phyloP scores from a whole-genome alignment of 2,113 vertebrate genomes.

The Panthera tigris region DNA sequence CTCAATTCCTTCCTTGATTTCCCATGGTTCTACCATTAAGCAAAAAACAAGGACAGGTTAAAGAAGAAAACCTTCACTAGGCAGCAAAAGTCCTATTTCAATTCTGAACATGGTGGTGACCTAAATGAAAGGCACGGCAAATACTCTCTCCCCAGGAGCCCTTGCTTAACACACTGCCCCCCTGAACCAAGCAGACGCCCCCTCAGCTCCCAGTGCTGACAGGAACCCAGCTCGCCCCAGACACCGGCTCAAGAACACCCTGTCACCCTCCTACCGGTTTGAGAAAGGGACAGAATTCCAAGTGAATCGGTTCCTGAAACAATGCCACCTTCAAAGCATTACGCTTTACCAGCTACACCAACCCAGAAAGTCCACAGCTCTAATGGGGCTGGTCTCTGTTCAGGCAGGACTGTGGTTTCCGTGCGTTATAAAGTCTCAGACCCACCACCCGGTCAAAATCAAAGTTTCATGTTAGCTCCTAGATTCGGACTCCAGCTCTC shows the following conservation, averaged over 20 bases:
- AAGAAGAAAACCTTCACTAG: background rate
- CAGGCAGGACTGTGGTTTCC: background rate
- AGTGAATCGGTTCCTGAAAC: background rate
- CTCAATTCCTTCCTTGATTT: background rate
- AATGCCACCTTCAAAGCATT: background rate
- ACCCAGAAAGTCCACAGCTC: background rate
- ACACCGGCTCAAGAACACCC: background rate
- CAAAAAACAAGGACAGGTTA: background rate
- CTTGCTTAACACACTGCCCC: background rate
- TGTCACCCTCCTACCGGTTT: rapidly evolving
- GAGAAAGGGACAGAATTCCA: background rate
- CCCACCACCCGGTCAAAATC: background rate
- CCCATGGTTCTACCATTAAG: background rate
- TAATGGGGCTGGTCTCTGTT: background rate
- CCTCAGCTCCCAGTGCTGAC: background rate
- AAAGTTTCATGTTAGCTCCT: background rate
- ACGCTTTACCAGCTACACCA: background rate
- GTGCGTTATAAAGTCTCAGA: background rate
- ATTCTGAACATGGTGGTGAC: background rate
- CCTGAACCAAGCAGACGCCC: background rate
- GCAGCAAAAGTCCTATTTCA: conserved; percentile 31
- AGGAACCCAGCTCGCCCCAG: background rate
- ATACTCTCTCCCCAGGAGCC: background rate
- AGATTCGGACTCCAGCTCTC: background rate
- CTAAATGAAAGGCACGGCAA: background rate